phyloP scores from a whole-genome alignment of 2,888 invertebrate species.

The Gastrophysa polygoni region DNA sequence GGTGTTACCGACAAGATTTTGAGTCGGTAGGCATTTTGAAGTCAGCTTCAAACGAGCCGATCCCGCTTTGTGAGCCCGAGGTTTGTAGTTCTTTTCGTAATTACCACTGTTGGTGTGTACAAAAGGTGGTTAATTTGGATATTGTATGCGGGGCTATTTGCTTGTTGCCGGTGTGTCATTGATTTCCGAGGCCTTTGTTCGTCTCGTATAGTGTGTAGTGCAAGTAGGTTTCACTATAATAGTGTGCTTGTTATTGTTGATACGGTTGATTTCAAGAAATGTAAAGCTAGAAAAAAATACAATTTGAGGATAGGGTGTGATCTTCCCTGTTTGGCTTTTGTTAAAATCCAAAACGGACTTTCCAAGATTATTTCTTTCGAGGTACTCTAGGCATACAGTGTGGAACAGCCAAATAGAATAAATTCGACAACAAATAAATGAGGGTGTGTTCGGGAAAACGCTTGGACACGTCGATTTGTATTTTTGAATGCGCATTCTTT shows the following conservation, averaged over 20 bases:
- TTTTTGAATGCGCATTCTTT: too few species aligned
- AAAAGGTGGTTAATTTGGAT: background rate
- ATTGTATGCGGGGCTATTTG: background rate
- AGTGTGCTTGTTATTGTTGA: background rate
- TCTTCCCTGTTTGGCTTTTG: too few species aligned
- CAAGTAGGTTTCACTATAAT: background rate
- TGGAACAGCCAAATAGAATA: too few species aligned
- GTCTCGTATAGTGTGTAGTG: background rate
- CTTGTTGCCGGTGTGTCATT: background rate
- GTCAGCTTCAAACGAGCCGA: background rate
- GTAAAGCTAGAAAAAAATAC: too few species aligned
- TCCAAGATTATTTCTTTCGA: too few species aligned
- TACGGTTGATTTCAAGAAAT: too few species aligned
- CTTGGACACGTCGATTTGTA: too few species aligned
- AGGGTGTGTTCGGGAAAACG: too few species aligned
- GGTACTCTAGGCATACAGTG: too few species aligned
- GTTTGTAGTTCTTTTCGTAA: background rate
- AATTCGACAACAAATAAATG: too few species aligned
- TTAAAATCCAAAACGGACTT: too few species aligned
- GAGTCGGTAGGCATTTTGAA: background rate
- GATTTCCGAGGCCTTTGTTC: background rate
- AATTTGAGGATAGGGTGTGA: too few species aligned
- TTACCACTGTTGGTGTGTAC: background rate
- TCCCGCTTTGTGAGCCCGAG: background rate
- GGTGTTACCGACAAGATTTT: constrained; percentile 8